These are phyloP conservation scores for Diplolepis rosae DNA, from an alignment of 2,888 invertebrate species.

Conservation along the genomic window DNA sequence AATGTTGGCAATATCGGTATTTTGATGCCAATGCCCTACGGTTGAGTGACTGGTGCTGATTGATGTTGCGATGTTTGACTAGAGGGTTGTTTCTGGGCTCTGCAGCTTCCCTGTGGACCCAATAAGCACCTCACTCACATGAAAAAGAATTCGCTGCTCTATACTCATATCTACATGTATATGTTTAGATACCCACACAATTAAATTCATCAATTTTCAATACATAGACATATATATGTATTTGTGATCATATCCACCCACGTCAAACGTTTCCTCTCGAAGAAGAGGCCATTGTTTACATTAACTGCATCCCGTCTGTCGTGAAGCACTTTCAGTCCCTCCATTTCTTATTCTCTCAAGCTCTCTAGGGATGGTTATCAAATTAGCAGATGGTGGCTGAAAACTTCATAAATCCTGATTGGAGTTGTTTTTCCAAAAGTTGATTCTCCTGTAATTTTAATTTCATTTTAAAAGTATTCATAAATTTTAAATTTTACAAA, in stretches of 20 bases:
- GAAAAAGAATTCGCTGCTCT: constrained; percentile 43
- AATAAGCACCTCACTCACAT: constrained; percentile 68
- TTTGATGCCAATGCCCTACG: constrained; percentile 66
- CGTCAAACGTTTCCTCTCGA: constrained; percentile 40
- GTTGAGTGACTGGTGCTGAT: constrained; percentile 73
- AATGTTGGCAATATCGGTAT: constrained; percentile 70
- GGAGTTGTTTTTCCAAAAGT: too few relatives aligned
- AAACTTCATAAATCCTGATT: not conserved
- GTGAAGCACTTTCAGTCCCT: constrained; percentile 42
- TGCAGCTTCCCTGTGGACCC: constrained; percentile 69
- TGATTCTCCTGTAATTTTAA: too few relatives aligned
- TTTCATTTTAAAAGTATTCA: too few relatives aligned
- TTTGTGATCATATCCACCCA: constrained; percentile 34
- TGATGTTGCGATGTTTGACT: constrained; percentile 73
- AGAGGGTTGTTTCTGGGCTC: constrained; percentile 72
- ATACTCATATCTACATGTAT: constrained; percentile 36
- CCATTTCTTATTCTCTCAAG: constrained; percentile 25
- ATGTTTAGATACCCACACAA: constrained; percentile 38
- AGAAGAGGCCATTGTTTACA: constrained; percentile 65
- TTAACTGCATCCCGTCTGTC: constrained; percentile 66
- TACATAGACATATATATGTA: too few relatives aligned
- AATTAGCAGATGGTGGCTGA: constrained; percentile 14
- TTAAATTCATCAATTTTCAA: constrained; percentile 43
- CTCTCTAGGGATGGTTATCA: constrained; percentile 45
- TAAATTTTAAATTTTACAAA: too few relatives aligned